Evolutionary conservation across 2,797 vertebrate species (phyloP).

Genomic region (Scolopax rusticola): DNA sequence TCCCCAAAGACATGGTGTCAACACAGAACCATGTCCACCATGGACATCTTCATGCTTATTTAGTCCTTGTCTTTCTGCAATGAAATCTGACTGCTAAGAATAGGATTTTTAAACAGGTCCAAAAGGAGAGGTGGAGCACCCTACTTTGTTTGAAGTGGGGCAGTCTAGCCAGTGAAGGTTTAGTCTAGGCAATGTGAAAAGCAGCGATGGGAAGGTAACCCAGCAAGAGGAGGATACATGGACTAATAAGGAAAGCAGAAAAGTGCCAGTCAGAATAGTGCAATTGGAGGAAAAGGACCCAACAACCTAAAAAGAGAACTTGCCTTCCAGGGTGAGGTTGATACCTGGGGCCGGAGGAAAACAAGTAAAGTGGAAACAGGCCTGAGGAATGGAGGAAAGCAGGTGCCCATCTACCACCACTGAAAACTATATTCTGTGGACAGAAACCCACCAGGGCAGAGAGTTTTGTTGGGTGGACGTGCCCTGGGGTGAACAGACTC

Average conservation of each 20-base stretch:
- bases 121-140: background rate
- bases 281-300: background rate
- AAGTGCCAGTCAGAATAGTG: background rate
- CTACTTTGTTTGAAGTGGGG: background rate
- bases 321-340: background rate
- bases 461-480: background rate
- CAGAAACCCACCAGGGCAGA: background rate
- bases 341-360: background rate
- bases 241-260: background rate
- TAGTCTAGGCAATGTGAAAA: background rate
- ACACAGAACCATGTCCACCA: background rate
- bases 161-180: background rate
- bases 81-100: background rate
- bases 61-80: background rate
- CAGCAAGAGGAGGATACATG: background rate
- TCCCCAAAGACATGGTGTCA: background rate
- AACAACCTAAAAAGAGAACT: background rate
- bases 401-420: background rate
- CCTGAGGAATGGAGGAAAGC: background rate
- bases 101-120: background rate
- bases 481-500: background rate
- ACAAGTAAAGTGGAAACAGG: background rate
- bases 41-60: background rate
- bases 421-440: background rate
- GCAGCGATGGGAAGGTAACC: background rate